These are phyloP conservation scores for Euplexia lucipara DNA, from an alignment of 2,888 invertebrate species.

Conservation along the genomic window DNA sequence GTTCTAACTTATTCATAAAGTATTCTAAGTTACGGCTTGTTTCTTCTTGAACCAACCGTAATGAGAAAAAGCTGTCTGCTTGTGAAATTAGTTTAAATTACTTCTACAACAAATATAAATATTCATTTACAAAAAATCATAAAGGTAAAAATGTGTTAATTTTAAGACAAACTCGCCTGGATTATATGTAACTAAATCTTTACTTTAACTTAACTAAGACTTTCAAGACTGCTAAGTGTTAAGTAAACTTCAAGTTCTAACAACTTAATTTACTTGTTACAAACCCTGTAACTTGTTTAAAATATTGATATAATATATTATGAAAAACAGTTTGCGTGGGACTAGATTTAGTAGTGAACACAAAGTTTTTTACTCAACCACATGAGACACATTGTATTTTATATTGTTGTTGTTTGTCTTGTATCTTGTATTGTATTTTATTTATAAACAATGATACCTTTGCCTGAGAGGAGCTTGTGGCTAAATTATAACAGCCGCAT, in stretches of 20 bases:
- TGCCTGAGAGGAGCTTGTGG: too few species aligned
- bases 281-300: constrained; percentile 7
- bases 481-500: too few species aligned
- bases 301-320: constrained; percentile 25
- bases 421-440: too few species aligned
- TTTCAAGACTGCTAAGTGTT: constrained; percentile 29
- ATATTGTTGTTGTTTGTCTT: too few species aligned
- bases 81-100: constrained; percentile 20
- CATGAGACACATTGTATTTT: too few species aligned
- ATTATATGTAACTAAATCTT: constrained; percentile 27
- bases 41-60: constrained; percentile 1
- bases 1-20: neutral
- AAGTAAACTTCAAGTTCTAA: constrained; percentile 41
- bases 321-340: neutral
- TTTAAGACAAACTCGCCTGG: constrained; percentile 15
- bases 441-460: too few species aligned
- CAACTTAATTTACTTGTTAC: constrained; percentile 39
- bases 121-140: constrained; percentile 16
- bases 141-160: neutral
- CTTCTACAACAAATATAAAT: constrained; percentile 16
- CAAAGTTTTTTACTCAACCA: neutral
- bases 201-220: constrained; percentile 41
- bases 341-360: neutral
- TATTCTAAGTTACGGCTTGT: neutral
- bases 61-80: constrained; percentile 4